Conservation (phyloP, 2,888 invertebrate genomes). For the Microplitis deprimator region DNA sequence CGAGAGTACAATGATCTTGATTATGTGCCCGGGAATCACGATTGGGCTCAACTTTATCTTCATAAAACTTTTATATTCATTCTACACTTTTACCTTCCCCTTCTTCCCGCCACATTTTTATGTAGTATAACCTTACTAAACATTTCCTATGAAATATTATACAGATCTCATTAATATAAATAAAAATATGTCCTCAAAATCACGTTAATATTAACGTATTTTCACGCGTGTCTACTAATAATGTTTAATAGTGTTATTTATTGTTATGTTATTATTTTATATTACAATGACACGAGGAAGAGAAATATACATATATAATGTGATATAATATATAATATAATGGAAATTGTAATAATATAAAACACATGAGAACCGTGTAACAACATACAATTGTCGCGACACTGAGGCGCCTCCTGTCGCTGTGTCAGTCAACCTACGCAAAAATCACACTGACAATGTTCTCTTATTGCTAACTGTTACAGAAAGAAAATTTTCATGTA, state of each 20-base stretch:
- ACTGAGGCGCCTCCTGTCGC: constrained; percentile 58
- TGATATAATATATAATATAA: constrained; percentile 4
- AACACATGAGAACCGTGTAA: constrained; percentile 43
- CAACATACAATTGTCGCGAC: constrained; percentile 58
- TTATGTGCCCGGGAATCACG: constrained; percentile 61
- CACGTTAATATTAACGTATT: background rate
- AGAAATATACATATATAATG: too few relatives aligned
- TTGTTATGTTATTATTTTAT: background rate
- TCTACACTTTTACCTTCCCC: background rate
- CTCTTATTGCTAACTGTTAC: background rate
- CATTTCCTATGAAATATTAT: background rate
- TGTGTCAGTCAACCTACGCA: constrained; percentile 41
- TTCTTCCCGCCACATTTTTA: constrained; percentile 19
- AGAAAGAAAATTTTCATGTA: constrained; percentile 30
- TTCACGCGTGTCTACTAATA: background rate
- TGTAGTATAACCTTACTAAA: background rate
- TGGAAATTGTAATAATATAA: constrained; percentile 21
- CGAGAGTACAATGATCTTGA: constrained; percentile 62
- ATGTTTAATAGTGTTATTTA: constrained; percentile 5
- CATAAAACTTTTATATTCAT: background rate
- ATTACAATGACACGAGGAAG: background rate
- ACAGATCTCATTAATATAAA: constrained; percentile 6
- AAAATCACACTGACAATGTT: constrained; percentile 45
- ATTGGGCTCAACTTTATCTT: constrained; percentile 52
- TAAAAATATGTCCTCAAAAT: background rate